These are phyloP conservation scores for Prionailurus bengalensis DNA, from an alignment of 2,113 vertebrate genomes.

Conservation along the genomic window DNA sequence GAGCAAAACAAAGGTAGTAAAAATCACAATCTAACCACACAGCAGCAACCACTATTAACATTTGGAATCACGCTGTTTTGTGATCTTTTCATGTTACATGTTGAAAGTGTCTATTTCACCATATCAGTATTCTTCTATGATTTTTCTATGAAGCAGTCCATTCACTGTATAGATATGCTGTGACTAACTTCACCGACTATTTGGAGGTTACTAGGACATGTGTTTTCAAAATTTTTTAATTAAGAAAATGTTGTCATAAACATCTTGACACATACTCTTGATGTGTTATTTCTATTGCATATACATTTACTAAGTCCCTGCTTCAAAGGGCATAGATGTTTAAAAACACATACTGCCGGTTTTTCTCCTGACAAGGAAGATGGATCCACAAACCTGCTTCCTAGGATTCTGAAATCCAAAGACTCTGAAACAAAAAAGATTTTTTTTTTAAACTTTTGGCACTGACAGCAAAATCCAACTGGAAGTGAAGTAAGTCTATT, in stretches of 20 bases:
- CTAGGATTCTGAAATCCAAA: slow-evolving; percentile 52
- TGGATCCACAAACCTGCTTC: neutral
- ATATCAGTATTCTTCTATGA: neutral
- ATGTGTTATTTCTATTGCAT: neutral
- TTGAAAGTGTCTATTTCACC: slow-evolving; percentile 15
- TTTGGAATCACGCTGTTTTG: neutral
- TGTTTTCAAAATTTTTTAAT: neutral
- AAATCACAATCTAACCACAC: neutral
- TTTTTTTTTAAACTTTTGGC: neutral
- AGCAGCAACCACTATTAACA: neutral
- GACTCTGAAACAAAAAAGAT: slow-evolving; percentile 22
- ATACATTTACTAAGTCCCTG: neutral
- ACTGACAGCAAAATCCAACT: slow-evolving; percentile 27
- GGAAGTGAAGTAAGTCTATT: neutral
- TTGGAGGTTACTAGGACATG: neutral
- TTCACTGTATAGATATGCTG: neutral
- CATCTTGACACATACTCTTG: neutral
- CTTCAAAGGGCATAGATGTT: neutral
- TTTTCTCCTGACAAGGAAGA: slow-evolving; percentile 39
- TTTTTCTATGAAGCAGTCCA: slow-evolving; percentile 39
- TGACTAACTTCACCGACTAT: slow-evolving; percentile 19
- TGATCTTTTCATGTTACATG: neutral
- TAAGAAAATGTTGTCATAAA: slow-evolving; percentile 32
- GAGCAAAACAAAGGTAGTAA: slow-evolving; percentile 32
- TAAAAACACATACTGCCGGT: neutral